Evolutionary conservation across 2,113 vertebrate species (phyloP), one percentile per base, ranked within the genome.

Genomic region (Callopanchax toddi): DNA sequence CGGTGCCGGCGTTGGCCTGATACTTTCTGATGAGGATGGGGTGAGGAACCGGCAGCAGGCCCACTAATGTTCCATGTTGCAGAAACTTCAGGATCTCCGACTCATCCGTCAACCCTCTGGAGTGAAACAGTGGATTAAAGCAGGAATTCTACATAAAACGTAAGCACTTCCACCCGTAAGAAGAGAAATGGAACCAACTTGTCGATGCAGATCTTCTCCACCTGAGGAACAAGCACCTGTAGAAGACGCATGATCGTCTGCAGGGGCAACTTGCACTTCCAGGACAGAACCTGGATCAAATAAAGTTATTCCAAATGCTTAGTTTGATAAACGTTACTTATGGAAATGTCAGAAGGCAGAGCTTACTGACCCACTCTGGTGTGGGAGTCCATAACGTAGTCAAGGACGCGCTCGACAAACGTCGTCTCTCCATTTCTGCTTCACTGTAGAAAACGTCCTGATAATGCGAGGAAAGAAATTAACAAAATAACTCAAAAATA

Each of bases 131-230:
- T 0, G n/a, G 5, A 6, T 36, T 53, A 61, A n/a, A 16, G 26
- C 23, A 26, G 3, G 34, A n/a, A 36, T 48, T 36, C 4, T 18
- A 22, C 8, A 7, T 13, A 4, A 23, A 1, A 21, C 1, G 25
- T 72, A 8, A 36, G 29, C 17, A 51, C 10, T 8, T 6, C 15
- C 9, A 51, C 1, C 16, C 25, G 43, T 25, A 1, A 13, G 6
- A 46, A 10, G 2, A 0, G 2, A 54, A 9, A 6, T 40, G 20
- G 64, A 48, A 44, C 15, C 92, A 70, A 99, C 97, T 99, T 99
- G 90, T 99, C 97, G 2, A 99, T 99, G 89, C 97, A 99, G 90
- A 99, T 99, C 90, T 99, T 99, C 87, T 99, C 97, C 88, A 99
- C 97, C 81, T 99, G 97, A 18, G 97, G 97, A 2, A 99, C 97